Evolutionary conservation across 2,113 vertebrate genomes (phyloP).

Genomic region (Clarias batrachus): DNA sequence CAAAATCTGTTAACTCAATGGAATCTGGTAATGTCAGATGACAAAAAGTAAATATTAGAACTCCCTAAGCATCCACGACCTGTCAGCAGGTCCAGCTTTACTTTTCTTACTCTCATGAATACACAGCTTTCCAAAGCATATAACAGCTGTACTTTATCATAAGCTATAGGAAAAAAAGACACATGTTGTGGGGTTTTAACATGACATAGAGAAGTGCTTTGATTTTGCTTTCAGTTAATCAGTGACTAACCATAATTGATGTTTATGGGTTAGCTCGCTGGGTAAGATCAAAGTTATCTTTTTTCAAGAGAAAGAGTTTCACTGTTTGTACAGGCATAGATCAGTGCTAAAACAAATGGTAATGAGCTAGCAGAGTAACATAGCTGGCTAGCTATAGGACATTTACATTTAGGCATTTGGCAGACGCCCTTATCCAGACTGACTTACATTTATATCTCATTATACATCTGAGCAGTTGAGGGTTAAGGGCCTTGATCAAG

Average conservation of each 20-base stretch:
- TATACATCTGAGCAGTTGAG: no score
- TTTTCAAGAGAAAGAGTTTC: background rate
- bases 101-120: background rate
- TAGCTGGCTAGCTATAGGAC: background rate
- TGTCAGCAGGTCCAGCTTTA: background rate
- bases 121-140: background rate
- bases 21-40: conserved; percentile 6
- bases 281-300: background rate
- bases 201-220: background rate
- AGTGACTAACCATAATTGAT: background rate
- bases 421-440: no score
- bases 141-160: background rate
- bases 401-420: no score
- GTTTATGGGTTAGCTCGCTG: background rate
- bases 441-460: no score
- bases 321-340: background rate
- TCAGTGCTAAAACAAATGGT: background rate
- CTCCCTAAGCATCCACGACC: background rate
- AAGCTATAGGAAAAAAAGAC: background rate
- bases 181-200: background rate
- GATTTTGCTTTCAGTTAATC: background rate
- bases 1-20: conserved; percentile 5
- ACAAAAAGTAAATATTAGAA: background rate
- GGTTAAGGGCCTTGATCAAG: no score
- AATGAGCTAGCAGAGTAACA: background rate